Evolutionary conservation across 2,113 vertebrate genomes (phyloP).

Genomic region (Motacilla tschutschensis): DNA sequence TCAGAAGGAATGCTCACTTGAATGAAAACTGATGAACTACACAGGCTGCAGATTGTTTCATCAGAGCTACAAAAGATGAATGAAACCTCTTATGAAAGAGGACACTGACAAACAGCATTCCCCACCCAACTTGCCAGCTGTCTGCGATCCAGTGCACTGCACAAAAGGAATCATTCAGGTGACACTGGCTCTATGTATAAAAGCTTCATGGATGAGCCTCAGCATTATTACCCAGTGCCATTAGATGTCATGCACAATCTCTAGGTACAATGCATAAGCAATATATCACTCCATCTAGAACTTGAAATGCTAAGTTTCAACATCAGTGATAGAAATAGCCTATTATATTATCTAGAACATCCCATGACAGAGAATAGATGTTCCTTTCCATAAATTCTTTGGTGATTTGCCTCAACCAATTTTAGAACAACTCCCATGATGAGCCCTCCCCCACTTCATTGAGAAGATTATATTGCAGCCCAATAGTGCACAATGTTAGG

Average conservation of each 20-base stretch:
- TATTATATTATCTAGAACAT: not conserved
- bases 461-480: not conserved
- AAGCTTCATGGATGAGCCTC: not conserved
- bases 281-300: not conserved
- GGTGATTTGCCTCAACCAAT: not conserved
- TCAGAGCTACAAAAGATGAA: not conserved
- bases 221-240: not conserved
- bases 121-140: rapidly evolving
- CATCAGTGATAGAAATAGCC: not conserved
- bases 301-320: not conserved
- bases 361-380: not conserved
- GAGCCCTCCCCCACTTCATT: not conserved
- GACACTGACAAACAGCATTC: not conserved
- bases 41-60: not conserved
- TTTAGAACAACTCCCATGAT: conserved; percentile 6
- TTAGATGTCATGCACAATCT: not conserved
- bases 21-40: not conserved
- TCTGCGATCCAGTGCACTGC: not conserved
- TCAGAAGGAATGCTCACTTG: not conserved
- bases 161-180: not conserved
- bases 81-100: not conserved
- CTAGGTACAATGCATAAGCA: not conserved
- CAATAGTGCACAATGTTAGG: not conserved
- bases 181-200: not conserved
- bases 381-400: not conserved